Base-by-base conservation (phyloP, 2,797 vertebrate species). In the Numenius phaeopus region DNA sequence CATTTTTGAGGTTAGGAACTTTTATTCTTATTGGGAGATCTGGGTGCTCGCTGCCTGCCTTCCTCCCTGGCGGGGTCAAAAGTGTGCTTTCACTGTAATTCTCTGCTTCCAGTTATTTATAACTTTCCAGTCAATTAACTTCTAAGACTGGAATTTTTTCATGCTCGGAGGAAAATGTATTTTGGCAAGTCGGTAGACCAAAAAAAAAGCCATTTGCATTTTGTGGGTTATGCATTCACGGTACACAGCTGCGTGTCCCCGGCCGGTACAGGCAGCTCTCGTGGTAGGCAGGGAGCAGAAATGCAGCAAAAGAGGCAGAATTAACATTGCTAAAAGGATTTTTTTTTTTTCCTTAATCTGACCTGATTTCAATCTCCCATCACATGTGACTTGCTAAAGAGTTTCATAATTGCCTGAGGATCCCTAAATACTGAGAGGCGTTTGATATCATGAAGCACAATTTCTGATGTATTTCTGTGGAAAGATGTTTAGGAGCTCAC, bases 21-120 rank as follows among this genome's bases (percentile, higher is more conserved):
- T 42, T 5, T 24, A 2, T 39, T 40, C 29, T 37, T 22, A 14
- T 5, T 40, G 11, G 82, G 47, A 52, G 46, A 17, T 30, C n/a
- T 16, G 34, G 2, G 1, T 26, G 2, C 17, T 34, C 17, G 1
- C 64, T 37, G 73, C 0, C 20, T 27, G 46, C 49, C 77, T 26
- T 26, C 66, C 26, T 65, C 14, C 59, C 67, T 20, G 46, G 2
- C 13, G 21, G 59, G 73, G 59, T 40, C 52, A 10, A 8, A 10
- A 71, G 37, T 2, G 21, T 47, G 11, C 83, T 21, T 39, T 5
- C n/a, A 32, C 69, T n/a, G 42, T 27, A n/a, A n/a, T 37, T 24
- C 44, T 46, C 50, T 4, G 27, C 69, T 59, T 75, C 26, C 50
- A 52, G 54, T 42, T 77, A 65, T 69, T 58, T 64, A 54, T 73